Evolutionary conservation across 2,797 vertebrate species (phyloP), one percentile per base, ranked within the genome.

Genomic region (Tarsius wallacei): DNA sequence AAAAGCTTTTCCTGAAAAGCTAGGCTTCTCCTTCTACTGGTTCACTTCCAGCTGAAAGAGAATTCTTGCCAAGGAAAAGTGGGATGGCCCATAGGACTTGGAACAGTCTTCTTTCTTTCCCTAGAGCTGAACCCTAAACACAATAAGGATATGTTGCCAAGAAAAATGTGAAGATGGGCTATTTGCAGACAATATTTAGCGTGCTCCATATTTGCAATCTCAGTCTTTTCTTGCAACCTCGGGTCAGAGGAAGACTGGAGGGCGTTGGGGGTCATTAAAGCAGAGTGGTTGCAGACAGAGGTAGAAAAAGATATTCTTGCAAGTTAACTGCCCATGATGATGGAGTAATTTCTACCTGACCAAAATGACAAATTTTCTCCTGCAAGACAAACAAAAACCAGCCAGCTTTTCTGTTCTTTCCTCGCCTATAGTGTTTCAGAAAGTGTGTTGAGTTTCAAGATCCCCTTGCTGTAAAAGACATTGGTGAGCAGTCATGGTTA

Each of bases 291-390:
- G 3, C 2, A 19, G 59, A 85, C 86, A 49, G 59, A 93, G 91
- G 36, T n/a, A 80, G 91, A 80, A 87, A 82, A 84, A 80, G 93
- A 87, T 83, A 86, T 28, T 51, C 80, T 73, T 22, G 21, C 26
- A 92, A 91, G 11, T 76, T 97, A 97, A 94, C 86, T 87, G 90
- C n/a, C 91, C 93, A 42, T 96, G 82, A 97, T 73, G 51, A 94
- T 2, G 24, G 61, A 63, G 87, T 86, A 73, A 84, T 83, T 85
- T 85, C 90, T 82, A 85, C 59, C 6, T 94, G 86, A 85, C 11
- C 47, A 22, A 92, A 81, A 61, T 49, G n/a, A 83, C 8, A 90
- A 9, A 81, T 73, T 80, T 51, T 78, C 84, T 96, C 66, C 82
- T 7, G 68, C 22, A 97, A 97, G 96, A 83, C 13, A 96, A 88